These are phyloP conservation scores for Polydesmus complanatus DNA, from an alignment of 2,888 invertebrate genomes.

Conservation along the genomic window DNA sequence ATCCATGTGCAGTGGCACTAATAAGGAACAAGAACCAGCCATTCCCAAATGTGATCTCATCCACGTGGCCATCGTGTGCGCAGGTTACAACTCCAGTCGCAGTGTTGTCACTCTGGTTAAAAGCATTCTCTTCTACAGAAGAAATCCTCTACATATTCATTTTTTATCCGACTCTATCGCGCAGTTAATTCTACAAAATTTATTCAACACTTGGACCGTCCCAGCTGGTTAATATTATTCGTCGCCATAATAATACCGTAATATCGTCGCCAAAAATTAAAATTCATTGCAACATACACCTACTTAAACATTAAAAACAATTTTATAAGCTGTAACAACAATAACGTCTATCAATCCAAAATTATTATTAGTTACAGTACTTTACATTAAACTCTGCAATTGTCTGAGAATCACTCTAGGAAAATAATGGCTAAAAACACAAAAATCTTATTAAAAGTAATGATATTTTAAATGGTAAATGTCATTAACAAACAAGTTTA, in stretches of 20 bases:
- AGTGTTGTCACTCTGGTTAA: slow-evolving; percentile 69
- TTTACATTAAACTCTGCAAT: too few species aligned
- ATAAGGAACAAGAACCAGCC: slow-evolving; percentile 28
- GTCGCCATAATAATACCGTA: not conserved
- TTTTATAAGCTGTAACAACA: too few species aligned
- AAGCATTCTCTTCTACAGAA: slow-evolving; percentile 67
- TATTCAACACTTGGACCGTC: slow-evolving; percentile 72
- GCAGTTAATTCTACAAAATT: slow-evolving; percentile 49
- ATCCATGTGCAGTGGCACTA: slow-evolving; percentile 19
- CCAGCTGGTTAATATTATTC: slow-evolving; percentile 48
- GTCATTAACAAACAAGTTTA: too few species aligned
- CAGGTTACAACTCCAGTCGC: slow-evolving; percentile 66
- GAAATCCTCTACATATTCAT: slow-evolving; percentile 75
- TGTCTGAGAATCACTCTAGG: too few species aligned
- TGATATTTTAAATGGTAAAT: too few species aligned
- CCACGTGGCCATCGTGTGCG: slow-evolving; percentile 73
- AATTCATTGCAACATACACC: too few species aligned
- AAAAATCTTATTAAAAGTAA: too few species aligned
- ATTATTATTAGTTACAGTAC: too few species aligned
- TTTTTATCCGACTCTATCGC: slow-evolving; percentile 63
- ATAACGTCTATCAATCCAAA: too few species aligned
- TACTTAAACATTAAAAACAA: too few species aligned
- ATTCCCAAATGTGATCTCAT: slow-evolving; percentile 56
- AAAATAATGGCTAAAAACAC: too few species aligned
- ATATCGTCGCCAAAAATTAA: not conserved